A percentile compares a stretch with the other conserved stretches of the same genome.
phyloP scores from a whole-genome alignment of 2,888 invertebrate genomes.

The Chloroclystis v-ata region DNA sequence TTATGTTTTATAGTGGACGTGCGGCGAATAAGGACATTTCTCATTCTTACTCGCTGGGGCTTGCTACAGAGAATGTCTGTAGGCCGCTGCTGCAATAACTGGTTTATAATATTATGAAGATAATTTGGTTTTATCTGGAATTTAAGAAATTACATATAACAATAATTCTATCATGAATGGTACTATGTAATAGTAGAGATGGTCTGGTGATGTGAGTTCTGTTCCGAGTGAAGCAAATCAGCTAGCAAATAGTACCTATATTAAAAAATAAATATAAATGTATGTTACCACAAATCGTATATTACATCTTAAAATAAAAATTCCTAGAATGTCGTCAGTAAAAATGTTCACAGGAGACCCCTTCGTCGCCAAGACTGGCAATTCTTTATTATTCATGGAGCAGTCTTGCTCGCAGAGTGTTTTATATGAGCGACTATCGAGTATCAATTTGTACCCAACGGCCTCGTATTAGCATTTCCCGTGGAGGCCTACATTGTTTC shows the following conservation, averaged over 20 bases:
- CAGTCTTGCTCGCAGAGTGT: conserved; percentile 73
- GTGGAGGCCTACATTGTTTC: conserved; percentile 66
- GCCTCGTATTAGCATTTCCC: conserved; percentile 71
- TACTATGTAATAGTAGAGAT: too few species aligned
- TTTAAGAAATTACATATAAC: too few species aligned
- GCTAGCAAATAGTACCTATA: too few species aligned
- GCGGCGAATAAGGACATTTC: conserved; percentile 60
- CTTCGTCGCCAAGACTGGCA: conserved; percentile 57
- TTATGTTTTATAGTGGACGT: conserved; percentile 76
- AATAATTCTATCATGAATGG: too few species aligned
- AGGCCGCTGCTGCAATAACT: too few species aligned
- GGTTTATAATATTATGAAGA: too few species aligned
- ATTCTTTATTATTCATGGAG: conserved; percentile 78
- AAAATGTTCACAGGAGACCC: conserved; percentile 15
- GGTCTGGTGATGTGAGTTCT: too few species aligned
- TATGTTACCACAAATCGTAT: too few species aligned
- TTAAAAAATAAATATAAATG: too few species aligned
- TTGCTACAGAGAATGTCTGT: conserved; percentile 13
- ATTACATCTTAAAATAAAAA: too few species aligned
- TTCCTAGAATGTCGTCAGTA: neutral
- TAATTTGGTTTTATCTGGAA: too few species aligned
- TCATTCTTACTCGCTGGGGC: conserved; percentile 25
- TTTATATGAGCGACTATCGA: conserved; percentile 79
- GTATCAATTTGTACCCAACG: conserved; percentile 76
- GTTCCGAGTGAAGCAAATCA: too few species aligned